Percentiles rank a stretch among this genome's conserved stretches.
These are phyloP conservation scores for Dendroctonus valens DNA, from an alignment of 1,140 invertebrate genomes.

Conservation along the genomic window DNA sequence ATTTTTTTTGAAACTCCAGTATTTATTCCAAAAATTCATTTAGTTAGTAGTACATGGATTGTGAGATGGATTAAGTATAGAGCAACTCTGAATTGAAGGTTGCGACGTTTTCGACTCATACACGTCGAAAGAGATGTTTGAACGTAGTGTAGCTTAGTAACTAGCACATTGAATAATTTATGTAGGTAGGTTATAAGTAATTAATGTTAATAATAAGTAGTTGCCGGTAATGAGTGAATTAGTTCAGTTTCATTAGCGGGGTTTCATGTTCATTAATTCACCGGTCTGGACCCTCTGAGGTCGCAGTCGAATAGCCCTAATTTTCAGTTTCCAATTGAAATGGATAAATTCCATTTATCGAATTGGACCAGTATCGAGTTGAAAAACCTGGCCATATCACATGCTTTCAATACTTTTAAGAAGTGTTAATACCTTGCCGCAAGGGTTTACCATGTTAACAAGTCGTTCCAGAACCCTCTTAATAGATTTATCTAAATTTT, in stretches of 20 bases:
- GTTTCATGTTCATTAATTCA: conserved; percentile 33
- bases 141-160: conserved; percentile 33
- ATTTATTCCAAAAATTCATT: neutral
- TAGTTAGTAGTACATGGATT: neutral
- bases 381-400: conserved; percentile 12
- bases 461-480: conserved; percentile 17
- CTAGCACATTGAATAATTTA: conserved; percentile 32
- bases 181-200: conserved; percentile 28
- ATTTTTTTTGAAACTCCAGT: neutral
- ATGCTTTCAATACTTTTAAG: conserved; percentile 7
- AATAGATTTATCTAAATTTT: conserved; percentile 9
- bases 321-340: conserved; percentile 16
- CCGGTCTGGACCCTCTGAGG: conserved; percentile 35
- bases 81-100: no score
- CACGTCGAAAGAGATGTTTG: conserved; percentile 23
- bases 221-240: conserved; percentile 42
- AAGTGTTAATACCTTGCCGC: conserved; percentile 12
- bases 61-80: neutral
- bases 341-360: conserved; percentile 4
- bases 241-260: conserved; percentile 43
- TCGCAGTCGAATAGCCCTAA: conserved; percentile 34
- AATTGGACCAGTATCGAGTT: conserved; percentile 7
- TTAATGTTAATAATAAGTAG: conserved; percentile 27
- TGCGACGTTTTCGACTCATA: conserved; percentile 15
- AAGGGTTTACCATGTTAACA: conserved; percentile 12